Evolutionary conservation across 2,888 invertebrate genomes (phyloP).

Genomic region (Apamea epomidion): DNA sequence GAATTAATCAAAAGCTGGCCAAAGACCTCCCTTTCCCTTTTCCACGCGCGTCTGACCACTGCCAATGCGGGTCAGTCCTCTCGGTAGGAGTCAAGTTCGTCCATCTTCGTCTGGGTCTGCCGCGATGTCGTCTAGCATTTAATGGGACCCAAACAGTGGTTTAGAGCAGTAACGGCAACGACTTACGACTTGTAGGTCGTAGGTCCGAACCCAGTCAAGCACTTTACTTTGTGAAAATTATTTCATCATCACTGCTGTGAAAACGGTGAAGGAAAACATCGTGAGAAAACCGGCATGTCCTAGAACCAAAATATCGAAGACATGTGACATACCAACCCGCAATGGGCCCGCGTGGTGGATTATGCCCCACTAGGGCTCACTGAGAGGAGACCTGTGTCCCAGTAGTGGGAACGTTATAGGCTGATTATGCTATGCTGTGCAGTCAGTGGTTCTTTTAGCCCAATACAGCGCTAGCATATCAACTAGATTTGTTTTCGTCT

Average conservation of each 20-base stretch:
- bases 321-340: background rate
- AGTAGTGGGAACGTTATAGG: background rate
- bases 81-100: too few species aligned
- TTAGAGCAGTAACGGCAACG: too few species aligned
- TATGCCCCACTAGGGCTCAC: background rate
- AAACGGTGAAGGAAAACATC: background rate
- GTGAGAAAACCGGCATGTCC: background rate
- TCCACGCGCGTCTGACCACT: too few species aligned
- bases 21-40: too few species aligned
- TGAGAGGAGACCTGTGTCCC: background rate
- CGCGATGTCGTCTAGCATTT: too few species aligned
- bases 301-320: background rate
- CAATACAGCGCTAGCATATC: background rate
- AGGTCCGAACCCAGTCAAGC: too few species aligned
- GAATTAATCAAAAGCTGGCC: too few species aligned
- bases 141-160: too few species aligned
- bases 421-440: background rate
- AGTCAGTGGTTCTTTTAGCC: background rate
- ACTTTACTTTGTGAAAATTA: background rate
- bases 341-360: background rate
- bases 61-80: too few species aligned
- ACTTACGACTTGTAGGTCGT: too few species aligned
- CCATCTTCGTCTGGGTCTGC: too few species aligned
- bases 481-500: background rate
- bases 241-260: background rate